phyloP scores from a whole-genome alignment of 2,888 invertebrate genomes.

The Sabellastarte sp. region DNA sequence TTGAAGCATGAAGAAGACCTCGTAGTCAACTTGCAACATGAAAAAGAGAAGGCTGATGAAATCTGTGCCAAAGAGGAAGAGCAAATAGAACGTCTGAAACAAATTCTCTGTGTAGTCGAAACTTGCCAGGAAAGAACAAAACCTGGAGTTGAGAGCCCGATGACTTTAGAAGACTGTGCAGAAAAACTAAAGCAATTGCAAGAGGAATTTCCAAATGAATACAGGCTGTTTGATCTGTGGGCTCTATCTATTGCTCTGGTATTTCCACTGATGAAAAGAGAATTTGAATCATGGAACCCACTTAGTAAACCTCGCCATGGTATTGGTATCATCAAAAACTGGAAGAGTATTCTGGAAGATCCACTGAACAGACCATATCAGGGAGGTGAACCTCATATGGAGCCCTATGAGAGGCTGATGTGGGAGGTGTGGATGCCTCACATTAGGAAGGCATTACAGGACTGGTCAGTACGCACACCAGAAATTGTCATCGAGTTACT shows the following conservation, averaged over 20 bases:
- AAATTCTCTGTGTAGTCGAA: slow-evolving; percentile 68
- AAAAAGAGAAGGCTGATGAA: slow-evolving; percentile 71
- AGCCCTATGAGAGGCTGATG: slow-evolving; percentile 78
- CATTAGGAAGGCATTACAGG: slow-evolving; percentile 62
- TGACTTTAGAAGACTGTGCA: slow-evolving; percentile 59
- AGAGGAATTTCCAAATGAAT: slow-evolving; percentile 62
- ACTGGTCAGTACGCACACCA: slow-evolving; percentile 82
- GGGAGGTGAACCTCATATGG: slow-evolving; percentile 37
- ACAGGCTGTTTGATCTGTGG: slow-evolving; percentile 79
- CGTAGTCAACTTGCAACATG: slow-evolving; percentile 71
- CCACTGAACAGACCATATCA: background rate
- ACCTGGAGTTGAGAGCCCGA: slow-evolving; percentile 56
- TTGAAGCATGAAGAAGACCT: slow-evolving; percentile 77
- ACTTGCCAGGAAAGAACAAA: slow-evolving; percentile 40
- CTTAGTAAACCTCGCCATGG: slow-evolving; percentile 63
- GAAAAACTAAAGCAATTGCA: slow-evolving; percentile 47
- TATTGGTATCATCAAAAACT: slow-evolving; percentile 56
- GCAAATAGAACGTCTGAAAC: slow-evolving; percentile 72
- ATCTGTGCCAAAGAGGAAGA: slow-evolving; percentile 72
- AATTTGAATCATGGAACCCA: slow-evolving; percentile 73
- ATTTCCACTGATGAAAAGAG: slow-evolving; percentile 77
- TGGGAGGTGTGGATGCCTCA: slow-evolving; percentile 92
- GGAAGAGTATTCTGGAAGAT: slow-evolving; percentile 59
- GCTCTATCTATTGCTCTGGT: slow-evolving; percentile 81
- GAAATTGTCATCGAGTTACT: slow-evolving; percentile 77